Base-by-base conservation (phyloP, 2,888 invertebrate species). In the Trissonchulus sp. region DNA sequence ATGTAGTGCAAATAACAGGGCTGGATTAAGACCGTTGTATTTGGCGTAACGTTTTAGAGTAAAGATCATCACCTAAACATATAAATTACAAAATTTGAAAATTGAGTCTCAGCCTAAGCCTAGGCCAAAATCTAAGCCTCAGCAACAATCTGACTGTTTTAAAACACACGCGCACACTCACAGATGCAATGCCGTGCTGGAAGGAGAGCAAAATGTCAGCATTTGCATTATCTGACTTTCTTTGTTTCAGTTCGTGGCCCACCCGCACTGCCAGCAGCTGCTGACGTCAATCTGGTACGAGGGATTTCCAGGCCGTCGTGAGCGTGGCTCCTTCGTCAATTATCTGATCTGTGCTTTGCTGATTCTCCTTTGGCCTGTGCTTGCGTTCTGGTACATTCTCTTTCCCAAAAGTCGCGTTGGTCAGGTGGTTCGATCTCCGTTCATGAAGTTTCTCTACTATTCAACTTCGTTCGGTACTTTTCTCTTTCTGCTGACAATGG, bases 401-500 rank as follows among this genome's bases (percentile, higher is more conserved):
- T 79, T 80, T 34, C 88, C 88, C 1, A 83, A 85, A 68, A 86
- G 86, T 72, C 82, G 84, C 74, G 82, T 88, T 34, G 88, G 88
- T 1, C 84, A 86, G 78, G 83, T 88, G 60, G 84, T 88, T 1
- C 84, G 88, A 8, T 87, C 86, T 62, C 88, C 88, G 0, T 88
- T 88, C 82, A 88, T 88, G 88, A 88, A 88, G 82, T 88, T 88
- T 80, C 84, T 88, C 77, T 88, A 88, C 81, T 88, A 88, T 84
- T 85, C 85, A 78, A 87, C 88, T 65, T 88, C 88, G n/a, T 88
- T 88, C 79, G 87, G 86, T 18, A 85, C 86, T 75, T 88, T 88
- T 81, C 84, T 88, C 48, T 82, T 87, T 63, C 81, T 88, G 38
- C 82, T 88, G 68, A 86, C 88, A 3, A 82, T 87, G 78, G 87